Base-by-base conservation (phyloP, 2,113 vertebrate genomes). In the Vanacampus margaritifer region DNA sequence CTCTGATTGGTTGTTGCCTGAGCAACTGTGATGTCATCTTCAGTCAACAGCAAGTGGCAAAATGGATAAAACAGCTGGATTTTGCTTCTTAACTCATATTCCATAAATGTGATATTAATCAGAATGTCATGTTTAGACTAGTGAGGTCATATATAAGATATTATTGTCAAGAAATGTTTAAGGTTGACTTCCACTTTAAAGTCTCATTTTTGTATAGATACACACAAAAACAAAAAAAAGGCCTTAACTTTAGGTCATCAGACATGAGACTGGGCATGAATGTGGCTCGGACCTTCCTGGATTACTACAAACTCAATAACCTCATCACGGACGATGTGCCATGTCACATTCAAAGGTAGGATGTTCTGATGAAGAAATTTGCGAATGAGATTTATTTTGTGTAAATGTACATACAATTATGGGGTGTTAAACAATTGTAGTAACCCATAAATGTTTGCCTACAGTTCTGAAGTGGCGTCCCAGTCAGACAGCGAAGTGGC, bases 211-310 rank as follows among this genome's bases (percentile, higher is more conserved):
- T 56, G 8, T 63, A 54, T 28, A 24, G 36, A 3, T 37, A 67
- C 58, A 41, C 62, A 3, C 23, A 69, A 64, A 69, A 66, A 59
- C 10, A 45, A 11, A 73, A 37, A n/a, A 2, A 43, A 45, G 19
- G 14, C 91, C 92, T 96, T 96, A 95, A 97, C 85, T 57, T 73
- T 76, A 71, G 36, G 13, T 76, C 54, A 56, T 75, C 89, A 99
- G 97, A 99, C 84, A 98, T 95, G 94, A 99, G 94, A 75, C 90
- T 99, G 80, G 97, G 97, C 71, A 93, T 93, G 72, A 99, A 98
- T 0, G 95, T 99, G 81, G 96, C 96, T 19, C 93, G 94, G 61
- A 98, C 97, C 0, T 99, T 98, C 86, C 82, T 97, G 88, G 97
- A 98, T 89, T 99, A 98, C 85, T 99, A 99, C 84, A 94, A 92